phyloP scores from a whole-genome alignment of 2,888 invertebrate genomes.

The Cosmia trapezina region DNA sequence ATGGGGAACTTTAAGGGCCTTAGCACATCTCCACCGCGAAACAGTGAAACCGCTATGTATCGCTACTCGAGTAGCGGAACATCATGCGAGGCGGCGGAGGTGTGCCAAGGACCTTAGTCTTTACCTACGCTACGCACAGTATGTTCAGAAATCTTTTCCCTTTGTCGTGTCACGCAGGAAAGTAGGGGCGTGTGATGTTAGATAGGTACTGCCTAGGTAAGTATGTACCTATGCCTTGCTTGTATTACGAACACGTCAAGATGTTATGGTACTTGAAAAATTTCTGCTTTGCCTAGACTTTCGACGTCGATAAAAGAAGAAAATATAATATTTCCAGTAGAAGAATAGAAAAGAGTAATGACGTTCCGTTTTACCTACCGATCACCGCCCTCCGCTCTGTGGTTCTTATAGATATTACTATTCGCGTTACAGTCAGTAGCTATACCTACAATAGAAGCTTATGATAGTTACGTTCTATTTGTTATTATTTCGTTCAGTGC shows the following conservation, averaged over 20 bases:
- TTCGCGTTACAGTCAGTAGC: slow-evolving; percentile 24
- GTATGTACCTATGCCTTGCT: slow-evolving; percentile 7
- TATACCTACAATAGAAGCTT: slow-evolving; percentile 4
- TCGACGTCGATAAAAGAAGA: slow-evolving; percentile 39
- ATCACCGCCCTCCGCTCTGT: slow-evolving; percentile 21
- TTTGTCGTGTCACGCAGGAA: slow-evolving; percentile 45
- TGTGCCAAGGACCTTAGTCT: not conserved
- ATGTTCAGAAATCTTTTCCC: slow-evolving; percentile 30
- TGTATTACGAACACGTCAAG: slow-evolving; percentile 43
- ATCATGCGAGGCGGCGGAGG: no score
- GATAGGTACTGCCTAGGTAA: slow-evolving; percentile 4
- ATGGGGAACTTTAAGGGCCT: slow-evolving; percentile 2
- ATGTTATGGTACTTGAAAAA: slow-evolving; percentile 50
- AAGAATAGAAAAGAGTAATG: slow-evolving; percentile 66
- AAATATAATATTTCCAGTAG: slow-evolving; percentile 60
- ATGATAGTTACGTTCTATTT: slow-evolving; percentile 28
- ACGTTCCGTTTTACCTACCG: slow-evolving; percentile 54
- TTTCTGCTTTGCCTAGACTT: slow-evolving; percentile 43
- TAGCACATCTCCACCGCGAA: no score
- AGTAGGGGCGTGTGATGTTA: slow-evolving; percentile 30
- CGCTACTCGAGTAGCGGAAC: no score
- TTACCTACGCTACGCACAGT: slow-evolving; percentile 11
- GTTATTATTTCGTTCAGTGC: slow-evolving; percentile 30
- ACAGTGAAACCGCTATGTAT: no score
- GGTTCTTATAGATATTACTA: slow-evolving; percentile 38